These are phyloP conservation scores for Crypturellus tataupa DNA, from an alignment of 2,797 vertebrate genomes.

Conservation along the genomic window DNA sequence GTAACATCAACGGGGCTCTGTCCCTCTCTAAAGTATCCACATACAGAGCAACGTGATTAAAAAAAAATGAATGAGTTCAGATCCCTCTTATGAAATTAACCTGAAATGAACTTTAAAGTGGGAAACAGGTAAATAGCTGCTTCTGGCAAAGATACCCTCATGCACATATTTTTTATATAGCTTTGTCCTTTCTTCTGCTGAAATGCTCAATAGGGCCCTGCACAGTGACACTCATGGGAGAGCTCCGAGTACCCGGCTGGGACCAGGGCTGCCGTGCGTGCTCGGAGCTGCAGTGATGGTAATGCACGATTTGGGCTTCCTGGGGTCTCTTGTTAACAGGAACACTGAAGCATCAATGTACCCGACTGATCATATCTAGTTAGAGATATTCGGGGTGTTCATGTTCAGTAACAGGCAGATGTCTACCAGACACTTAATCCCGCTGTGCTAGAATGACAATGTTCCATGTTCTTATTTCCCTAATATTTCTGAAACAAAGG, in stretches of 20 bases:
- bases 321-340: not conserved
- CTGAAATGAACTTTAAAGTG: not conserved
- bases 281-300: not conserved
- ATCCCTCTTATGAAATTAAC: not conserved
- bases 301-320: not conserved
- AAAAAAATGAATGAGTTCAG: not conserved
- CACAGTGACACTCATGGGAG: not conserved
- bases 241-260: not conserved
- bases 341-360: not conserved
- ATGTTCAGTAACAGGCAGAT: not conserved
- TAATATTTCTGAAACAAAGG: not conserved
- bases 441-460: not conserved
- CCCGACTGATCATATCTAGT: not conserved
- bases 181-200: not conserved
- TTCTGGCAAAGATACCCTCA: not conserved
- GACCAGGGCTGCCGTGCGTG: fast-evolving
- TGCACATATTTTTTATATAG: fast-evolving
- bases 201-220: not conserved
- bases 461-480: not conserved
- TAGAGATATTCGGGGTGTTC: not conserved
- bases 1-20: not conserved
- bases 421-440: not conserved
- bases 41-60: not conserved
- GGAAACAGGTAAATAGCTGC: not conserved
- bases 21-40: not conserved